These are phyloP conservation scores for Chouioia cunea DNA, from an alignment of 2,888 invertebrate genomes.

Conservation along the genomic window DNA sequence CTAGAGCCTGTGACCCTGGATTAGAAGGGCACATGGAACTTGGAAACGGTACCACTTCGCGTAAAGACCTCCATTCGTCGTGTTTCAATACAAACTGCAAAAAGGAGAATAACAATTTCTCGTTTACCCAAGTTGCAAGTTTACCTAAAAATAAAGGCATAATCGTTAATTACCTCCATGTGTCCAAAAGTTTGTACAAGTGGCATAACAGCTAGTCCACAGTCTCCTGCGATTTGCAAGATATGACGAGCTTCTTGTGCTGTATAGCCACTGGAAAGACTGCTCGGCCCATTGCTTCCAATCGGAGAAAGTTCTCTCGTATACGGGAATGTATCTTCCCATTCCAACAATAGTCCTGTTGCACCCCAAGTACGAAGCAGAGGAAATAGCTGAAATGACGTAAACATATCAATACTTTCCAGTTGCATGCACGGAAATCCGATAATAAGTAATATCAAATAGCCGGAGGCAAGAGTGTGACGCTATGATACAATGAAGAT, in stretches of 20 bases:
- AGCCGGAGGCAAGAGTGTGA: neutral
- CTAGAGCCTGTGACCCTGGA: slow-evolving; percentile 73
- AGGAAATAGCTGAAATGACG: slow-evolving; percentile 72
- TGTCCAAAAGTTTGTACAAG: slow-evolving; percentile 91
- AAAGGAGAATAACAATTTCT: slow-evolving; percentile 43
- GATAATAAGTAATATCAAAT: neutral
- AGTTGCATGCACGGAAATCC: neutral
- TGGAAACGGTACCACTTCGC: slow-evolving; percentile 77
- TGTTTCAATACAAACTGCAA: slow-evolving; percentile 80
- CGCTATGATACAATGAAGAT: no score
- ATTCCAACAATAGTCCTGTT: slow-evolving; percentile 86
- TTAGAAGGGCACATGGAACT: slow-evolving; percentile 83
- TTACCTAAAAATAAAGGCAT: neutral
- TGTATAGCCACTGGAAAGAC: slow-evolving; percentile 73
- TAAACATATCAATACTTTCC: slow-evolving; percentile 3
- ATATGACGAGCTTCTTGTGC: slow-evolving; percentile 77
- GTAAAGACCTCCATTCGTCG: slow-evolving; percentile 74
- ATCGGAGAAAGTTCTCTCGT: slow-evolving; percentile 73
- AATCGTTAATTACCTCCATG: slow-evolving; percentile 73
- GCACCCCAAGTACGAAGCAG: slow-evolving; percentile 78
- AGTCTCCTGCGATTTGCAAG: slow-evolving; percentile 75
- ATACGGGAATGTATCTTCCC: slow-evolving; percentile 93
- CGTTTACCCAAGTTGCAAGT: no score
- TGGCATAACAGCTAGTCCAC: slow-evolving; percentile 80
- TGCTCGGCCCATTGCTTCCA: slow-evolving; percentile 70